These are phyloP conservation scores for Spicauda simplicius DNA, from an alignment of 2,888 invertebrate species.

Conservation along the genomic window DNA sequence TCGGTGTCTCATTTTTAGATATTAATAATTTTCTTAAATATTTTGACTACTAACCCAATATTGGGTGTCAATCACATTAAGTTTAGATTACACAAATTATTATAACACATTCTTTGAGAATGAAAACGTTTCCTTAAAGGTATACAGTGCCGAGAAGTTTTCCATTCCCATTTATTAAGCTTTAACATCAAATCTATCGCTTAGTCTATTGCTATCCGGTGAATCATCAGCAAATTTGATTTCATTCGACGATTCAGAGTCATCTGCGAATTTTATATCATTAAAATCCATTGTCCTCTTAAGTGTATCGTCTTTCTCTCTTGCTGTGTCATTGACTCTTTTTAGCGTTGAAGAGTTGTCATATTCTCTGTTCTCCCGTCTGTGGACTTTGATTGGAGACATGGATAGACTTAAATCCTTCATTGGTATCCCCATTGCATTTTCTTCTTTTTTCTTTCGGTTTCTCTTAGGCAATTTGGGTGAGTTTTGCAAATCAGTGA, in stretches of 20 bases:
- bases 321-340: conserved; percentile 86
- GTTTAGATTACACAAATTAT: conserved; percentile 19
- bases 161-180: conserved; percentile 49
- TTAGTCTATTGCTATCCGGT: conserved; percentile 74
- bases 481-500: conserved; percentile 75
- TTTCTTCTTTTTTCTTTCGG: conserved; percentile 66
- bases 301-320: conserved; percentile 86
- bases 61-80: conserved; percentile 19
- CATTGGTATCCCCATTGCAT: conserved; percentile 68
- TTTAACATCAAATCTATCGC: conserved; percentile 71
- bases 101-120: conserved; percentile 37
- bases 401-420: conserved; percentile 69
- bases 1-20: background rate
- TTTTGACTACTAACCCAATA: conserved; percentile 9
- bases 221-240: conserved; percentile 79
- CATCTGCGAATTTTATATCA: conserved; percentile 90
- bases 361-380: conserved; percentile 60
- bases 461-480: conserved; percentile 66
- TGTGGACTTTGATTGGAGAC: conserved; percentile 71
- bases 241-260: conserved; percentile 84
- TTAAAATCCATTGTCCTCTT: conserved; percentile 85
- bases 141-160: conserved; percentile 15
- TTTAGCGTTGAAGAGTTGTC: conserved; percentile 78
- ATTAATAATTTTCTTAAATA: conserved; percentile 6
- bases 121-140: conserved; percentile 31